Percentiles rank a stretch among this genome's conserved stretches.
Evolutionary conservation across 2,113 vertebrate species (phyloP).

Genomic region (Loxodonta africana): DNA sequence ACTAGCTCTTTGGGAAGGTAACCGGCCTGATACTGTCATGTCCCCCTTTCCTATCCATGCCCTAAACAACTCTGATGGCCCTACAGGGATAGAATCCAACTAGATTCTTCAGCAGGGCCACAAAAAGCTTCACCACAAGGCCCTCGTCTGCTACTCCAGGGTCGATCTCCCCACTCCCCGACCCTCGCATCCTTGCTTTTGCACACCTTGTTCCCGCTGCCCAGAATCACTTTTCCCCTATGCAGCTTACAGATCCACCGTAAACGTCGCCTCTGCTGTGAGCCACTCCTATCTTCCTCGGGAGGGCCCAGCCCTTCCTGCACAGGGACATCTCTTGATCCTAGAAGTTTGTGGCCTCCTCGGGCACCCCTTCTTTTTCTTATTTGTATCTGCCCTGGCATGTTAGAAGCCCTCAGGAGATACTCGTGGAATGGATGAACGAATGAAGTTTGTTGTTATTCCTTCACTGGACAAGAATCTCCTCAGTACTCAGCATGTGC

Average conservation of each 20-base stretch:
- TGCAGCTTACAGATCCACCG: neutral
- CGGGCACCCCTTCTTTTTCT: neutral
- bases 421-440: neutral
- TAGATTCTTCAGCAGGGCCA: rapidly evolving
- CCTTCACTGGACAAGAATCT: neutral
- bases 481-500: neutral
- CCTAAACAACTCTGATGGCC: neutral
- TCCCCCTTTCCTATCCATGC: neutral
- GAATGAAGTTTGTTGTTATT: neutral
- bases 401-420: neutral
- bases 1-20: neutral
- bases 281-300: neutral
- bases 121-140: rapidly evolving
- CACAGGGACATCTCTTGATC: neutral
- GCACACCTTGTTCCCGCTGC: neutral
- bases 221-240: neutral
- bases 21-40: neutral
- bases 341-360: neutral
- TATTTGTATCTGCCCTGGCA: too few species aligned
- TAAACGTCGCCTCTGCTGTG: neutral
- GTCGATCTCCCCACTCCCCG: rapidly evolving
- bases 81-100: neutral
- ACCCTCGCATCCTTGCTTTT: rapidly evolving
- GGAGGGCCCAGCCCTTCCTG: neutral
- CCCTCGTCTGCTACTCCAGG: neutral